Percentiles rank a stretch among this genome's conserved stretches.
Evolutionary conservation across 2,113 vertebrate species (phyloP).

Genomic region (Crotalus helleri): DNA sequence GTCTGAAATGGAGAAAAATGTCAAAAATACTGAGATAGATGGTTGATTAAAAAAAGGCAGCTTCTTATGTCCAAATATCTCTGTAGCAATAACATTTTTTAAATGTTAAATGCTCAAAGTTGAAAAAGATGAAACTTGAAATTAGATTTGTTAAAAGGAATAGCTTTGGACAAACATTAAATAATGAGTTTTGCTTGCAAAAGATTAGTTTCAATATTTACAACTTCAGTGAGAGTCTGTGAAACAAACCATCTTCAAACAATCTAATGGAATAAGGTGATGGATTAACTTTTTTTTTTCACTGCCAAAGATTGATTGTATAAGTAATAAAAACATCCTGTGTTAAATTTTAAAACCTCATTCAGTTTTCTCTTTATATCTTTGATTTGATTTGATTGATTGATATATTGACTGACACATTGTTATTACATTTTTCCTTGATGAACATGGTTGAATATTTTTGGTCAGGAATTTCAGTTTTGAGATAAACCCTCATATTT

Average conservation of each 20-base stretch:
- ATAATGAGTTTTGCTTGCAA: conserved; percentile 33
- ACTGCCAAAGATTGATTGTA: conserved; percentile 51
- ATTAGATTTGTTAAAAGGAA: neutral
- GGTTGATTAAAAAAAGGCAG: neutral
- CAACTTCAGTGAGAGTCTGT: conserved; percentile 30
- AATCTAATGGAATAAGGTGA: conserved; percentile 36
- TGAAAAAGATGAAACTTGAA: conserved; percentile 7
- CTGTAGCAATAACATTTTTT: conserved; percentile 41
- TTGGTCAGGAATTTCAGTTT: conserved; percentile 50
- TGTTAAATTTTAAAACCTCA: neutral
- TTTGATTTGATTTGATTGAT: neutral
- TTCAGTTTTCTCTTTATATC: neutral
- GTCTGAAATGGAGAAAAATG: neutral
- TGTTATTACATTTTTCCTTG: conserved; percentile 31
- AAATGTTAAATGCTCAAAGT: neutral
- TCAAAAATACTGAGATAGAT: neutral
- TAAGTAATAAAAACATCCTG: conserved; percentile 52
- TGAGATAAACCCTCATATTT: conserved; percentile 42
- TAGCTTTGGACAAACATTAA: conserved; percentile 21
- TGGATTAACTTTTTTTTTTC: conserved; percentile 46
- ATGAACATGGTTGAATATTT: conserved; percentile 32
- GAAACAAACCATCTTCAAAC: conserved; percentile 54
- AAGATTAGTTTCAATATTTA: conserved; percentile 37
- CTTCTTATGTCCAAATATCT: conserved; percentile 45
- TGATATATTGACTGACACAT: conserved; percentile 41